phyloP scores from a whole-genome alignment of 2,797 vertebrate genomes.

The Paguma larvata region DNA sequence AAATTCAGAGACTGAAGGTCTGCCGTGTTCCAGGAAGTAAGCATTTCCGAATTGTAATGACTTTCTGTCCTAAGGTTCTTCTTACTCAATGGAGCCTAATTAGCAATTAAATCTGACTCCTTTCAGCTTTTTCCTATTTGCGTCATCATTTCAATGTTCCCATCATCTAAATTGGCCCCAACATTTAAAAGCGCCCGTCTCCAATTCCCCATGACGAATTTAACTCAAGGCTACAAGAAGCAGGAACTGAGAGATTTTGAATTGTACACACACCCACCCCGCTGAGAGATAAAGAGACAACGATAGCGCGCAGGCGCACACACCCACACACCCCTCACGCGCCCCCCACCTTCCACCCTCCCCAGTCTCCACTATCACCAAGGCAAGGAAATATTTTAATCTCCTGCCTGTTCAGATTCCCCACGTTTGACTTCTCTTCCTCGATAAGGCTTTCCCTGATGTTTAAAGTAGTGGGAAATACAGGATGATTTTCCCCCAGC shows the following conservation, averaged over 20 bases:
- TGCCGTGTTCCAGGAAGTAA: neutral
- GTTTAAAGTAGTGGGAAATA: neutral
- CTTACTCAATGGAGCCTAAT: constrained; percentile 55
- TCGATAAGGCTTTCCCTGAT: neutral
- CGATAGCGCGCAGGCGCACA: accelerated
- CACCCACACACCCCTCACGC: neutral
- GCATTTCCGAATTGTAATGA: neutral
- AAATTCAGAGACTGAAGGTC: neutral
- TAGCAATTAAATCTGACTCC: constrained; percentile 46
- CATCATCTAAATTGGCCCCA: constrained; percentile 41
- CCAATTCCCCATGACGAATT: neutral
- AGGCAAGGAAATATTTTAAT: neutral
- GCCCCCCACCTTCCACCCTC: neutral
- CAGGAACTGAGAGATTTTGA: neutral
- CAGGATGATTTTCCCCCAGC: neutral
- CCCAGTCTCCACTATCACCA: neutral
- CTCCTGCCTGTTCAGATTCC: neutral
- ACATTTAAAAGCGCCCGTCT: constrained; percentile 33
- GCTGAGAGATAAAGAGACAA: neutral
- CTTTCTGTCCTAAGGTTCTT: constrained; percentile 15
- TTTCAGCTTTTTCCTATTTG: constrained; percentile 68
- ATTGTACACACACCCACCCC: neutral
- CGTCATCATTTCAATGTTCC: constrained; percentile 52
- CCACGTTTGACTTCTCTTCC: neutral
- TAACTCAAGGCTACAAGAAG: constrained; percentile 48